phyloP scores from a whole-genome alignment of 1,140 invertebrate species.

The Drosophila tani region DNA sequence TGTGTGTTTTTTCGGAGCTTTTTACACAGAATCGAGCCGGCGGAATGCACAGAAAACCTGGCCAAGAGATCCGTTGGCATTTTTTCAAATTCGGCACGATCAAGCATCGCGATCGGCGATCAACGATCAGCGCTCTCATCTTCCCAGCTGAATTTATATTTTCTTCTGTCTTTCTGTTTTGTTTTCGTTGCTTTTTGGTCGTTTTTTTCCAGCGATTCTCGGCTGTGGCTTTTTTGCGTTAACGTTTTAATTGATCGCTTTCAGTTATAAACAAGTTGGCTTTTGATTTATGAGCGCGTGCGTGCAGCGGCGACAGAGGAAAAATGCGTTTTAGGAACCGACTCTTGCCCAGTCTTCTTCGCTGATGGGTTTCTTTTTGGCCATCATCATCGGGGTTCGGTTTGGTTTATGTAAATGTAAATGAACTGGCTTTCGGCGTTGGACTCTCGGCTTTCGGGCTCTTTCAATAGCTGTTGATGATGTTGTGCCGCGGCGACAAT shows the following conservation, averaged over 20 bases:
- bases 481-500: constrained; percentile 78
- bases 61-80: constrained; percentile 46
- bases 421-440: constrained; percentile 35
- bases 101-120: constrained; percentile 64
- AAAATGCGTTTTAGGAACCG: constrained; percentile 73
- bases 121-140: constrained; percentile 65
- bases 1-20: constrained; percentile 25
- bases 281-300: constrained; percentile 81
- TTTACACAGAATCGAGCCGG: constrained; percentile 68
- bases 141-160: constrained; percentile 50
- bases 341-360: constrained; percentile 26
- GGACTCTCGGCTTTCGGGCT: constrained; percentile 32
- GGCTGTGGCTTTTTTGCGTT: constrained; percentile 72
- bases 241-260: constrained; percentile 83
- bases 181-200: constrained; percentile 6
- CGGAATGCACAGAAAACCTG: constrained; percentile 59
- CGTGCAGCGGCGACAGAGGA: constrained; percentile 74
- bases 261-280: constrained; percentile 82
- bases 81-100: constrained; percentile 77
- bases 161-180: constrained; percentile 34
- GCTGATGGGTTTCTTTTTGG: constrained; percentile 51
- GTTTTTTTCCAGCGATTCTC: constrained; percentile 14
- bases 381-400: constrained; percentile 36
- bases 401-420: constrained; percentile 36
- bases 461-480: constrained; percentile 80